Conservation (phyloP, 1,140 invertebrate genomes). For the Dermatophagoides farinae region DNA sequence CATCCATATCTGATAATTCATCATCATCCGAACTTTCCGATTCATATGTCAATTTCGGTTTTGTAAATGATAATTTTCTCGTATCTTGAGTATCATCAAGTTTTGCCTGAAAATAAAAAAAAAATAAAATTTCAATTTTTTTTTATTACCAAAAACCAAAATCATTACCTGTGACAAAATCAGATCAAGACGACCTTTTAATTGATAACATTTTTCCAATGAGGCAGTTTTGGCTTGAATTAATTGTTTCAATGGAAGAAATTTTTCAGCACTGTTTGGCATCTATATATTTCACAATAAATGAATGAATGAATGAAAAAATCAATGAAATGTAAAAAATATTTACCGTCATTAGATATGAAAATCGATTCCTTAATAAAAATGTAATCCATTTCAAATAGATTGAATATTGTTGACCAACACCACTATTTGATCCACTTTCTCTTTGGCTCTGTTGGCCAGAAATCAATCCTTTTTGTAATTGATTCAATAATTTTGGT, state of each 20-base stretch:
- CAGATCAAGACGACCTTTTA: constrained; percentile 8
- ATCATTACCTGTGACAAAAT: constrained; percentile 7
- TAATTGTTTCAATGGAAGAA: background rate
- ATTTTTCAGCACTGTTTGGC: background rate
- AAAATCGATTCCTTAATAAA: background rate
- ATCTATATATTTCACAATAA: background rate
- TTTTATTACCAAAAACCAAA: background rate
- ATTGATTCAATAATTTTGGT: background rate
- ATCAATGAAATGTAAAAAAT: background rate
- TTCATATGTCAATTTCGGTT: background rate
- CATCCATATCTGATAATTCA: background rate
- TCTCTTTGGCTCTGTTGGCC: no score
- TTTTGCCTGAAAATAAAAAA: no score
- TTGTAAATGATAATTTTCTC: background rate
- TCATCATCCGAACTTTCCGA: background rate
- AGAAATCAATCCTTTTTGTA: background rate
- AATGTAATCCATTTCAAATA: constrained; percentile 8
- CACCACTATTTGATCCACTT: no score
- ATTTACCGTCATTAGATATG: constrained; percentile 5
- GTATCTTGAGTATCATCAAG: background rate
- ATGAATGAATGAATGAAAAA: background rate
- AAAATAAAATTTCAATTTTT: background rate
- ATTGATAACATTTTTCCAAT: constrained; percentile 3
- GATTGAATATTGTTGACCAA: background rate
- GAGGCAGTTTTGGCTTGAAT: background rate